Evolutionary conservation across 2,888 invertebrate species (phyloP), one percentile per base, ranked within the genome.

Genomic region (Leptura quadrifasciata): DNA sequence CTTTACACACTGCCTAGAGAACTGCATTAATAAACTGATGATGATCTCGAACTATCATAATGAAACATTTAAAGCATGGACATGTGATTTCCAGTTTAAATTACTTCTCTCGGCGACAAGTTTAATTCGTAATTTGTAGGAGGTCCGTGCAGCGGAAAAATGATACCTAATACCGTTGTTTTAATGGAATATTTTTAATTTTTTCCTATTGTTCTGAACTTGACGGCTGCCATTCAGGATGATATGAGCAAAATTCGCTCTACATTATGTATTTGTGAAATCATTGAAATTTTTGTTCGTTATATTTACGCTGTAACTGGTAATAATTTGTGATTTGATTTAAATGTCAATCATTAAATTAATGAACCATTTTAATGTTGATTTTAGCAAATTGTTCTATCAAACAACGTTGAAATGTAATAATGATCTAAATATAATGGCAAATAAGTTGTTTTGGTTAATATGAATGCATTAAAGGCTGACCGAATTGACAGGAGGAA

Each of bases 171-270:
- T 74, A 73, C 64, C 67, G 75, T 63, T 63, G 75, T 75, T 76
- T 75, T 72, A 80, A 76, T 78, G 74, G 73, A 75, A 77, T 72
- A 55, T 74, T 77, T 78, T 79, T 76, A 74, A 72, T 80, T 77
- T 80, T 79, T 80, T 75, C 74, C 69, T 61, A 72, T 77, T 77
- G 72, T 71, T 63, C 80, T 81, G 80, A 64, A 76, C 75, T 70
- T 84, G 84, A 84, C 84, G 81, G 77, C 82, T 83, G 84, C 81
- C 84, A 82, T 84, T 84, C 83, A 82, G 78, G 75, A 72, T 81
- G 81, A 83, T 80, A 81, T 76, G 77, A 78, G 76, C 76, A 75
- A 72, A 75, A 55, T 76, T 74, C 75, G 67, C 77, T 76, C 75
- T 69, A 69, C 73, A 67, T 79, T 78, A 71, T 74, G 54, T 75